These are phyloP conservation scores for Sebastes cheni DNA, from an alignment of 2,797 vertebrate species.

Conservation along the genomic window DNA sequence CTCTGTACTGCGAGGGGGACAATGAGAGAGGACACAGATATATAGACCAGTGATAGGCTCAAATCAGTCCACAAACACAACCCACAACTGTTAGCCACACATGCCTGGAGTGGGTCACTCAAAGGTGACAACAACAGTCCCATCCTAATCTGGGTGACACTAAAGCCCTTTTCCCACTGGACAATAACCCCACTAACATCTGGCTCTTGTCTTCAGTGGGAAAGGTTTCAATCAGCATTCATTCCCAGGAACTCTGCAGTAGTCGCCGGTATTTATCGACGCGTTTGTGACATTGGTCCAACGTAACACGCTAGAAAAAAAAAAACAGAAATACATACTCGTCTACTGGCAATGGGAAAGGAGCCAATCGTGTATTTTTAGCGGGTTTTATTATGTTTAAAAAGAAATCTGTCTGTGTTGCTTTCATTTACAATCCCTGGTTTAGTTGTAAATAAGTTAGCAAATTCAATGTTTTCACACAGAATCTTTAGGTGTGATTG, in stretches of 20 bases:
- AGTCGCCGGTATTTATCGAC: no score
- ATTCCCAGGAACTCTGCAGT: no score
- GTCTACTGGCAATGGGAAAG: no score
- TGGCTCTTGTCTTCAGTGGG: no score
- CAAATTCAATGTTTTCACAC: not conserved
- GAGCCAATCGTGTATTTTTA: no score
- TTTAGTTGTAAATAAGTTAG: not conserved
- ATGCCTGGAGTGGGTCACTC: not conserved
- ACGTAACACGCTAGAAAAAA: no score
- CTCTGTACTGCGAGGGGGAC: constrained; percentile 91
- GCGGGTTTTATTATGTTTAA: no score
- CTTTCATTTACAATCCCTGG: not conserved
- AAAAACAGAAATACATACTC: no score
- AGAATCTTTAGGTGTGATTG: not conserved
- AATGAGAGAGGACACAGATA: not conserved
- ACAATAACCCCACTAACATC: no score
- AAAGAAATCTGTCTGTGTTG: not conserved
- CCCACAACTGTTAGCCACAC: not conserved
- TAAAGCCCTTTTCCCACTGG: no score
- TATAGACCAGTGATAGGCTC: not conserved
- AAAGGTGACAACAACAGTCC: not conserved
- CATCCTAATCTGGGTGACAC: not conserved
- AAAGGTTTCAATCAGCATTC: no score
- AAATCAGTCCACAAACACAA: not conserved
- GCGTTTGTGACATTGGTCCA: no score